Evolutionary conservation across 2,888 invertebrate species (phyloP), one percentile per base, ranked within the genome.

Genomic region (Tinea trinotella): DNA sequence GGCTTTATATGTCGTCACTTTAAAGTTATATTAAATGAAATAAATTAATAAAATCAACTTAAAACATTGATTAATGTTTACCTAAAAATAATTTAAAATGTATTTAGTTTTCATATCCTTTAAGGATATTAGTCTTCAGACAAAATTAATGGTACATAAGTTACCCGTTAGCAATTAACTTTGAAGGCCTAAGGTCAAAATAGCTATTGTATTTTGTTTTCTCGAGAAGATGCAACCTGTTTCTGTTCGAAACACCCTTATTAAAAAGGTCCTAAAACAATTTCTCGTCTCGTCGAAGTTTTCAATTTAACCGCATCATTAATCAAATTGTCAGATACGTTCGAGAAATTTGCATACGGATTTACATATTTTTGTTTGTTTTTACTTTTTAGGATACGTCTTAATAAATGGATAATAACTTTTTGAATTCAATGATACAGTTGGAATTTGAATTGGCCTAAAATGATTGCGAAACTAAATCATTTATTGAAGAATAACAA

Each of bases 171-270:
- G 64, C 65, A 65, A 67, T 68, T 64, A 67, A 63, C 57, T 60
- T 54, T 67, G 69, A 74, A 68, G 68, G 67, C 44, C 17, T 60
- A 57, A 62, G 61, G 67, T 64, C 62, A 63, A 63, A 63, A 58
- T 59, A 63, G 64, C 61, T 64, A 19, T 64, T 63, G 64, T 63
- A 57, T 60, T 60, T 61, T 55, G n/a, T n/a, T 61, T 58, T 58
- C 59, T 60, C 59, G 56, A 56, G 54, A n/a, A 50, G 22, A 50
- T 24, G 50, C 50, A 50, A 12, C 50, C 18, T 50, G 24, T 50
- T 50, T 19, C 15, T 46, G 1, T 46, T 24, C 13, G 24, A 24
- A 18, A 9, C 22, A 22, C 22, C 24, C 50, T 24, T 24, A 24
- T 50, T 24, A 50, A 24, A 24, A 22, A 15, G 50, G 15, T 15